A percentile compares a stretch with the other conserved stretches of the same genome.
These are phyloP conservation scores for Pantherophis vulpinus DNA, from an alignment of 2,797 vertebrate species.

Conservation along the genomic window DNA sequence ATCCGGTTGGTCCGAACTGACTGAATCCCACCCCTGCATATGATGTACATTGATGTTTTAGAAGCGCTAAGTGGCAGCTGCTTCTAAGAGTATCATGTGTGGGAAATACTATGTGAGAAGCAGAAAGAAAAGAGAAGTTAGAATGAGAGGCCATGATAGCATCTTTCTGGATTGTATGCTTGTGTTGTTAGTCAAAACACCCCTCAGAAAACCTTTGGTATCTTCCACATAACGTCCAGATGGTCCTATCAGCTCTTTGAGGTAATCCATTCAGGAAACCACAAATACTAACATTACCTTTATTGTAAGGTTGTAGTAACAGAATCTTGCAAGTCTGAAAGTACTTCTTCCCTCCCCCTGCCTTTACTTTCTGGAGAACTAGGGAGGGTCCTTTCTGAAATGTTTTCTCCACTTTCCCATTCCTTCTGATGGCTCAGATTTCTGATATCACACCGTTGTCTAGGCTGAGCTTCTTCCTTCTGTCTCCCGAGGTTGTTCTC, in stretches of 20 bases:
- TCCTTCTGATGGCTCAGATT: background rate
- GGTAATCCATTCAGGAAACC: background rate
- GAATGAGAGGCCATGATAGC: background rate
- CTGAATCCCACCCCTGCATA: too few relatives aligned
- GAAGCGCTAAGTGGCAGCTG: too few relatives aligned
- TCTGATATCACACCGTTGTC: too few relatives aligned
- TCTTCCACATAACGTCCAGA: background rate
- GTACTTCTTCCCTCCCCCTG: too few relatives aligned
- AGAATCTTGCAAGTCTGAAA: too few relatives aligned
- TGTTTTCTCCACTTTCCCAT: background rate
- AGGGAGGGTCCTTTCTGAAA: background rate
- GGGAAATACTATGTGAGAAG: too few relatives aligned
- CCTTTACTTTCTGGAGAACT: background rate
- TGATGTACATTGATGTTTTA: too few relatives aligned
- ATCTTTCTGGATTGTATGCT: background rate
- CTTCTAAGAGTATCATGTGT: too few relatives aligned
- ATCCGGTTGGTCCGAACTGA: too few relatives aligned
- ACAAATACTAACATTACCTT: background rate
- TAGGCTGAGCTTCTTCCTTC: too few relatives aligned
- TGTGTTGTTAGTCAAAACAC: background rate
- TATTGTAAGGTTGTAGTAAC: background rate
- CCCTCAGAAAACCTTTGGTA: background rate
- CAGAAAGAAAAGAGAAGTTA: background rate
- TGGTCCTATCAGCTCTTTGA: background rate
- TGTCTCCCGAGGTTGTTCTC: too few relatives aligned